A percentile compares a stretch with the other conserved stretches of the same genome.
These are phyloP conservation scores for Callocephalon fimbriatum DNA, from an alignment of 2,113 vertebrate genomes.

Conservation along the genomic window DNA sequence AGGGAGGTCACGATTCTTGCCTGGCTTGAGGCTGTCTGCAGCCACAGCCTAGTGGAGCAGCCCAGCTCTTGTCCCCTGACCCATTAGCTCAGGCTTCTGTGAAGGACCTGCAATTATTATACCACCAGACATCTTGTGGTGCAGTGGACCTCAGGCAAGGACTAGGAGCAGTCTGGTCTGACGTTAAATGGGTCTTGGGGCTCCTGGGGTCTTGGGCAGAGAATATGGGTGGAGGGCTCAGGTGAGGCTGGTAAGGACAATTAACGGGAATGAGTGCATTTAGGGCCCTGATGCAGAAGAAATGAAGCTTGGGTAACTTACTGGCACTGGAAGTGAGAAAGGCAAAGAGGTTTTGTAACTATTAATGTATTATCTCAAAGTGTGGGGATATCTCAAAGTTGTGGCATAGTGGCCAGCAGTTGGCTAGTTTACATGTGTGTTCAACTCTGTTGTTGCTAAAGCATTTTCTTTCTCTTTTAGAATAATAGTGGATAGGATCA, in stretches of 20 bases:
- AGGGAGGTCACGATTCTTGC: neutral
- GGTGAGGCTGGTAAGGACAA: neutral
- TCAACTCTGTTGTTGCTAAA: neutral
- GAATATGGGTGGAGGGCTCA: neutral
- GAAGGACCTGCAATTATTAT: neutral
- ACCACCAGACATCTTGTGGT: neutral
- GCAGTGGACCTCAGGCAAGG: neutral
- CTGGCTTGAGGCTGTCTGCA: neutral
- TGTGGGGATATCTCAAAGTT: neutral
- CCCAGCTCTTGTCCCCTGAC: neutral
- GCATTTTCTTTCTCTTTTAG: neutral
- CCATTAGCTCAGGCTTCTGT: neutral
- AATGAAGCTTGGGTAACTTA: neutral
- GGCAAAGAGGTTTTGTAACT: neutral
- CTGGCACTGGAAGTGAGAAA: neutral
- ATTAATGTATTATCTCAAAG: neutral
- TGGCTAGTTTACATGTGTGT: neutral
- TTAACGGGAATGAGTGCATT: neutral
- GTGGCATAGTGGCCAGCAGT: neutral
- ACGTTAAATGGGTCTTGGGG: neutral
- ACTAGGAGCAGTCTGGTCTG: neutral
- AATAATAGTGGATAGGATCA: neutral
- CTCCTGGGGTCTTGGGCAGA: neutral
- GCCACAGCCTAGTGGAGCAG: neutral
- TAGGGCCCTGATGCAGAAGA: neutral